Conservation (phyloP, 64 coral and sea anemone species). For the Actinia equina region DNA sequence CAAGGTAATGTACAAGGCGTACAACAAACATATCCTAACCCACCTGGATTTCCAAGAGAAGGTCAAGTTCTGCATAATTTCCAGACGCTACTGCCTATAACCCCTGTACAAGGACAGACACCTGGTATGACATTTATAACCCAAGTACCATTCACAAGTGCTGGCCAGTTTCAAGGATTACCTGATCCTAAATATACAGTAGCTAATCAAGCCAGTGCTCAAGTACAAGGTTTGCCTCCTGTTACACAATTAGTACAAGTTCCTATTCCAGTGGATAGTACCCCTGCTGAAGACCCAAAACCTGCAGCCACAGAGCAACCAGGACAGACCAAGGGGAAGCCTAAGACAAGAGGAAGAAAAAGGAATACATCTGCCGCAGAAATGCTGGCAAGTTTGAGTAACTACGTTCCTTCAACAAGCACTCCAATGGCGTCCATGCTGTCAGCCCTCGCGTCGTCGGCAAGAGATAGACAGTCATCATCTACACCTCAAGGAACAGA, state of each 20-base stretch:
- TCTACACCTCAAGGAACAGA: background rate
- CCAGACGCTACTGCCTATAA: slow-evolving; percentile 69
- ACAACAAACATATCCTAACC: background rate
- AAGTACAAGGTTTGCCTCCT: slow-evolving; percentile 23
- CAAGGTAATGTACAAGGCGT: background rate
- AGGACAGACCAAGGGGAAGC: slow-evolving; percentile 20
- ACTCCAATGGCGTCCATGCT: slow-evolving; percentile 94
- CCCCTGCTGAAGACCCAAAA: slow-evolving; percentile 43
- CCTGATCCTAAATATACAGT: slow-evolving; percentile 64
- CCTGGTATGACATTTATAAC: slow-evolving; percentile 80
- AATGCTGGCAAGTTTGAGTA: slow-evolving; percentile 77
- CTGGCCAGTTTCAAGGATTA: slow-evolving; percentile 51
- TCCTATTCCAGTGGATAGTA: slow-evolving; percentile 31
- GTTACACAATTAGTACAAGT: slow-evolving; percentile 33
- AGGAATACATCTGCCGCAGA: slow-evolving; percentile 81
- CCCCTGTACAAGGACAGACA: slow-evolving; percentile 66
- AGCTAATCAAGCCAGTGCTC: slow-evolving; percentile 52
- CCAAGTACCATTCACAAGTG: slow-evolving; percentile 53
- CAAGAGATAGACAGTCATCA: background rate
- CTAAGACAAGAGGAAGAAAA: slow-evolving; percentile 50
- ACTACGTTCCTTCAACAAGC: slow-evolving; percentile 46
- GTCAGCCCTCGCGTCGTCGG: slow-evolving; percentile 75
- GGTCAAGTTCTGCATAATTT: slow-evolving; percentile 89
- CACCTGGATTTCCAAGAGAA: slow-evolving; percentile 68
- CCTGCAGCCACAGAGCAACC: slow-evolving; percentile 49